Evolutionary conservation across 2,888 invertebrate genomes (phyloP).

Genomic region (Lasioglossum vierecki): DNA sequence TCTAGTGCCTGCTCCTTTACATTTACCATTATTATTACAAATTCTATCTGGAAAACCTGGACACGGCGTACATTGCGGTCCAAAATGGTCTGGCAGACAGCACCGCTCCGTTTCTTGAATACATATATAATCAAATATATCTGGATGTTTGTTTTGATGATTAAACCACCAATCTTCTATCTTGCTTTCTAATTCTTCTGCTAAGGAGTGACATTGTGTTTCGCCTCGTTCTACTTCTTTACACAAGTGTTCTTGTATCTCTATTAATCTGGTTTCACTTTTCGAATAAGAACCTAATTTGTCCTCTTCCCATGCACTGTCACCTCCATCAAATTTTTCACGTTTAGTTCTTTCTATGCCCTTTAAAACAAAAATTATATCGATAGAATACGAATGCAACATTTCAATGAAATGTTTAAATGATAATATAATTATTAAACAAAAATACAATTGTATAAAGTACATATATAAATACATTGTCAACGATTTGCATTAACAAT

Average conservation of each 20-base stretch:
- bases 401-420: neutral
- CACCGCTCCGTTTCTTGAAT: slow-evolving; percentile 91
- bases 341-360: slow-evolving; percentile 93
- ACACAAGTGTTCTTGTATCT: slow-evolving; percentile 95
- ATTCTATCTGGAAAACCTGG: slow-evolving; percentile 89
- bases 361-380: slow-evolving; percentile 80
- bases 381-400: neutral
- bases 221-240: slow-evolving; percentile 89
- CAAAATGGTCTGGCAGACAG: slow-evolving; percentile 94
- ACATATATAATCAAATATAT: slow-evolving; percentile 91
- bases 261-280: slow-evolving; percentile 95
- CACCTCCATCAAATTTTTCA: slow-evolving; percentile 96
- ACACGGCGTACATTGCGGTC: slow-evolving; percentile 92
- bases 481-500: neutral
- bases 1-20: slow-evolving; percentile 94
- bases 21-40: slow-evolving; percentile 93
- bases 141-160: slow-evolving; percentile 86
- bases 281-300: slow-evolving; percentile 92
- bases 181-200: slow-evolving; percentile 92
- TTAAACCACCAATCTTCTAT: slow-evolving; percentile 96
- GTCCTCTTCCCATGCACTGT: slow-evolving; percentile 96
- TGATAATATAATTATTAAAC: neutral
- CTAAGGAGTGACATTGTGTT: slow-evolving; percentile 92
- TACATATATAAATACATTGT: no score
- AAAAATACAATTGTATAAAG: neutral